Evolutionary conservation across 1,140 invertebrate genomes (phyloP).

Genomic region (Calliopsis andreniformis): DNA sequence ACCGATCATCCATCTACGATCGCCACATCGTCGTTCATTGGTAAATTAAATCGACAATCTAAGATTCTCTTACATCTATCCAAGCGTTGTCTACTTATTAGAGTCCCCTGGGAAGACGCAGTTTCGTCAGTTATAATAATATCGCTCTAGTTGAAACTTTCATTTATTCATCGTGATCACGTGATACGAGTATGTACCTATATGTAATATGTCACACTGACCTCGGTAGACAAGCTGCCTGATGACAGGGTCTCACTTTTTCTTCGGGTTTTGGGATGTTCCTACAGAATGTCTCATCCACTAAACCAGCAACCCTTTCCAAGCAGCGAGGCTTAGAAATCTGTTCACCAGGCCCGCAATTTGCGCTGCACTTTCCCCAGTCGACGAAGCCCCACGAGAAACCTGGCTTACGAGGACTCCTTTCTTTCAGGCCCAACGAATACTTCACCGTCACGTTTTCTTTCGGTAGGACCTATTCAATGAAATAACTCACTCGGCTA

Average conservation of each 20-base stretch:
- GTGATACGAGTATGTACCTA: background rate
- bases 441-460: conserved; percentile 72
- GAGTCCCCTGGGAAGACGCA: too few species aligned
- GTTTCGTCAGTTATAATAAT: too few species aligned
- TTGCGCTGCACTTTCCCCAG: conserved; percentile 83
- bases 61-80: too few species aligned
- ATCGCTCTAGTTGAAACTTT: too few species aligned
- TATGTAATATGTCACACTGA: conserved; percentile 24
- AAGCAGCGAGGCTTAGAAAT: conserved; percentile 73
- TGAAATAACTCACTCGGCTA: background rate
- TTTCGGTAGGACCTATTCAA: conserved; percentile 58
- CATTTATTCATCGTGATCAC: background rate
- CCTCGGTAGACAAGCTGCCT: conserved; percentile 70
- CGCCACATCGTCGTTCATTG: background rate
- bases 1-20: conserved; percentile 74
- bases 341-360: conserved; percentile 83
- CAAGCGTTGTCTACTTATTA: too few species aligned
- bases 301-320: conserved; percentile 70
- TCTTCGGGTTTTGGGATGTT: conserved; percentile 61
- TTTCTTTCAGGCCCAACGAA: conserved; percentile 64
- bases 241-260: conserved; percentile 71
- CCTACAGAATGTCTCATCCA: conserved; percentile 71
- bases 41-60: background rate
- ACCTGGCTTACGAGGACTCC: conserved; percentile 73
- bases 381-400: conserved; percentile 83